Evolutionary conservation across 2,113 vertebrate genomes (phyloP).

Genomic region (Thamnophis sirtalis): DNA sequence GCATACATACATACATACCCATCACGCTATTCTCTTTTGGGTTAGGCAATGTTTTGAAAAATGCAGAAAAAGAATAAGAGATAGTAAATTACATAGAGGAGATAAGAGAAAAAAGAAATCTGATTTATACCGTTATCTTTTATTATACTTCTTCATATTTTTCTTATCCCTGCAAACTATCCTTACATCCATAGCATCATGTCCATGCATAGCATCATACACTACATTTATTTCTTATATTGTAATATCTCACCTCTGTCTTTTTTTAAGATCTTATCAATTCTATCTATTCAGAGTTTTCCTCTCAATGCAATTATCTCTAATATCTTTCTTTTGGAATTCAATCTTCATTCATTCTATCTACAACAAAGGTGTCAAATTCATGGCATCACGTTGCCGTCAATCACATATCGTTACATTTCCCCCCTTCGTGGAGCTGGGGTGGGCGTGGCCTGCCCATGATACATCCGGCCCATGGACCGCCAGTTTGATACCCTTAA

Average conservation of each 20-base stretch:
- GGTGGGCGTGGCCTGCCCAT: too few relatives aligned
- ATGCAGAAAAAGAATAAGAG: background rate
- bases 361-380: background rate
- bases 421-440: too few relatives aligned
- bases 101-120: background rate
- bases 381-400: fast-evolving
- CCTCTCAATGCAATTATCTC: background rate
- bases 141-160: background rate
- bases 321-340: background rate
- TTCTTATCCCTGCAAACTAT: background rate
- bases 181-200: background rate
- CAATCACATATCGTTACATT: too few relatives aligned
- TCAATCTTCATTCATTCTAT: background rate
- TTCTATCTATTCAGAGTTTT: background rate
- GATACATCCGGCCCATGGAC: too few relatives aligned
- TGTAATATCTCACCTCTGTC: background rate
- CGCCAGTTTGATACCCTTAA: too few relatives aligned
- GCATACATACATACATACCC: background rate
- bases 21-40: background rate
- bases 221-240: background rate
- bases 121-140: background rate
- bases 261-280: background rate
- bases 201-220: background rate
- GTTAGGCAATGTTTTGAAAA: background rate
- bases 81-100: background rate